Evolutionary conservation across 2,113 vertebrate genomes (phyloP).

Genomic region (Apteryx mantelli): DNA sequence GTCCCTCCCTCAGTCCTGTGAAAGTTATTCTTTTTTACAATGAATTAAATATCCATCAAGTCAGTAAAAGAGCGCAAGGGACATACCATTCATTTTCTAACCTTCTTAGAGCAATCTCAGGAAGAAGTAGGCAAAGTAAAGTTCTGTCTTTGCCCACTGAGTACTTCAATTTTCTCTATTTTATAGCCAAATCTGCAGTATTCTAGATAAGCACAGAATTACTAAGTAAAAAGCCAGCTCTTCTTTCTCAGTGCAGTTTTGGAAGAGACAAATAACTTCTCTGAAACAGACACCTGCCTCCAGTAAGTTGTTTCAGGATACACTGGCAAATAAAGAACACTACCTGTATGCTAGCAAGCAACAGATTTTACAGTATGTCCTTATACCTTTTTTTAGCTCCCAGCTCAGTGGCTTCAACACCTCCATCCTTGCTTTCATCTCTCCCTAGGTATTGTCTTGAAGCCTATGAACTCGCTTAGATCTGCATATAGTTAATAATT

Average conservation of each 20-base stretch:
- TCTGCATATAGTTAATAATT: not conserved
- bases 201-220: not conserved
- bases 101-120: not conserved
- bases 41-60: not conserved
- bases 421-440: not conserved
- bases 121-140: not conserved
- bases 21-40: not conserved
- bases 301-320: not conserved
- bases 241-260: not conserved
- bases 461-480: not conserved
- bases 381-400: not conserved
- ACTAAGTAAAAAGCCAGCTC: not conserved
- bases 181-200: not conserved
- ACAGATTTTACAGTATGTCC: not conserved
- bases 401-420: not conserved
- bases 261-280: not conserved
- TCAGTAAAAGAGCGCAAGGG: not conserved
- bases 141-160: not conserved
- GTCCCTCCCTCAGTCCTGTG: not conserved
- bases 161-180: not conserved
- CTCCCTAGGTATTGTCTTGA: not conserved
- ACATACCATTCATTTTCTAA: not conserved
- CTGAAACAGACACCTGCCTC: not conserved
- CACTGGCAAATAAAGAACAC: not conserved
- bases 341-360: not conserved